A percentile compares a stretch with the other conserved stretches of the same genome.
Evolutionary conservation across 2,113 vertebrate species (phyloP).

Genomic region (Balaenoptera acutorostrata): DNA sequence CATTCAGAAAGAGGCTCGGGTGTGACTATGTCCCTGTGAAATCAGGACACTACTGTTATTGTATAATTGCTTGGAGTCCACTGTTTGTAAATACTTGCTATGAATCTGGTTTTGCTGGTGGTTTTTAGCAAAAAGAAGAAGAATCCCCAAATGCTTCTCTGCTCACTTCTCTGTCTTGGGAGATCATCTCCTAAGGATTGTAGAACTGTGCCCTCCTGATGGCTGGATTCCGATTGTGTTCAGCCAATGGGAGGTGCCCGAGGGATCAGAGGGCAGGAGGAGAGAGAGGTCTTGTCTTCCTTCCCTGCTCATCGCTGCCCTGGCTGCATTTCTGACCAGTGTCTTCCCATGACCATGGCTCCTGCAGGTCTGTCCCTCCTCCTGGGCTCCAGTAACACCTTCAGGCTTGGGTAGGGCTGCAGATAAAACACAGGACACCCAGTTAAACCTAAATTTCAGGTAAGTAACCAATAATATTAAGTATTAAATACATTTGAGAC

Average conservation of each 20-base stretch:
- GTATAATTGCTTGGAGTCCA: neutral
- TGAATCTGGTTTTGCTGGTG: neutral
- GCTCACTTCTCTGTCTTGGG: neutral
- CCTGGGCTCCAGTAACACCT: neutral
- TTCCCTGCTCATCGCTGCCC: neutral
- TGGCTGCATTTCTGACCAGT: neutral
- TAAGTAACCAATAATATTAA: neutral
- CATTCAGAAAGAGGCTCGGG: neutral
- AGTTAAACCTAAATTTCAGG: neutral
- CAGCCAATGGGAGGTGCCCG: neutral
- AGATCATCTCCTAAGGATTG: neutral
- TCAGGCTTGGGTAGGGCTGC: neutral
- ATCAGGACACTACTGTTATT: neutral
- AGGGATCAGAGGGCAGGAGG: neutral
- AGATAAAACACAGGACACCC: neutral
- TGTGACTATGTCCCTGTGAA: neutral
- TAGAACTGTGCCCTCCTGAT: neutral
- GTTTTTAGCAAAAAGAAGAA: neutral
- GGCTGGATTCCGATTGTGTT: neutral
- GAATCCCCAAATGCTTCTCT: neutral
- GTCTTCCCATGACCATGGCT: neutral
- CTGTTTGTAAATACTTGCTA: neutral
- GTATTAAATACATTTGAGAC: neutral
- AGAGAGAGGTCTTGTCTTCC: neutral
- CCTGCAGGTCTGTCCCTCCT: fast-evolving